Conservation (phyloP, 2,113 vertebrate species). For the Tonatia bakeri region DNA sequence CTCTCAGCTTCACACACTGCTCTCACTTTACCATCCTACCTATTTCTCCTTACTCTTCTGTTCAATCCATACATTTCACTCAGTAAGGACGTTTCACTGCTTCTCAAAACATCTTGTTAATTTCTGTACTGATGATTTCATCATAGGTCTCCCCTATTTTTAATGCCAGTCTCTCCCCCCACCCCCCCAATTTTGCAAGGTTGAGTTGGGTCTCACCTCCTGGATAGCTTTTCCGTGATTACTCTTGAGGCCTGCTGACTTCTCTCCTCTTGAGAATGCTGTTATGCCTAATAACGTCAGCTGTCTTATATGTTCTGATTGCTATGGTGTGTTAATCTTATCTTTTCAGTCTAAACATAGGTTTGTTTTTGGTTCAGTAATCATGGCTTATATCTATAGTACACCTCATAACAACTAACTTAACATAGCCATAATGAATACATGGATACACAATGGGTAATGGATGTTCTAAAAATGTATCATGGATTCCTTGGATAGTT, state of each 20-base stretch:
- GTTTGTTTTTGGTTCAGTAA: background rate
- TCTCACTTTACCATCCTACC: background rate
- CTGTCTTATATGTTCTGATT: background rate
- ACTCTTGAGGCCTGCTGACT: background rate
- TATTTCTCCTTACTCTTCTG: background rate
- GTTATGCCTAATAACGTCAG: background rate
- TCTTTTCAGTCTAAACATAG: background rate
- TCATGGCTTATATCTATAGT: background rate
- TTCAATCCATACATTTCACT: background rate
- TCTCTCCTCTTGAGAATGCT: background rate
- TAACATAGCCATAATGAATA: background rate
- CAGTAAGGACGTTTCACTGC: background rate
- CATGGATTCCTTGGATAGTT: background rate
- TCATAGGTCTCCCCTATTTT: background rate
- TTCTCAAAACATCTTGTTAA: background rate
- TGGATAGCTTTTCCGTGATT: background rate
- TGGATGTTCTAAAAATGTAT: constrained; percentile 8
- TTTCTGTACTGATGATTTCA: background rate
- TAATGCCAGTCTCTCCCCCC: background rate
- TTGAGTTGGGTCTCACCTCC: background rate
- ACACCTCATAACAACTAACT: background rate
- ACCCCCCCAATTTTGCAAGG: background rate
- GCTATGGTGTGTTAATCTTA: background rate
- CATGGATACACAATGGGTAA: background rate
- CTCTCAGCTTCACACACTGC: background rate